Base-by-base conservation (phyloP, 2,797 vertebrate species). In the Paratrypauchen microcephalus region DNA sequence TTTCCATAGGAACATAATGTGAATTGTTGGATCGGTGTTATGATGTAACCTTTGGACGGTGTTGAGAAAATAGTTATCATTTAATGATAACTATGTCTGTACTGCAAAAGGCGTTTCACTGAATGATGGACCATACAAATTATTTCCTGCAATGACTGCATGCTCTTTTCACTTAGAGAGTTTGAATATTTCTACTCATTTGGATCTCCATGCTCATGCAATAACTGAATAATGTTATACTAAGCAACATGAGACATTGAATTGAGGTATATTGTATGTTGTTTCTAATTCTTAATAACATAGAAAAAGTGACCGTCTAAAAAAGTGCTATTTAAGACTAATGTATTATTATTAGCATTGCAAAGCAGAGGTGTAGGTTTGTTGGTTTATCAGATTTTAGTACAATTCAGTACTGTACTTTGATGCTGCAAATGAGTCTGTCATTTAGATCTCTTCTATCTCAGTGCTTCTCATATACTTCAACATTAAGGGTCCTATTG, bases 1-100 rank as follows among this genome's bases (percentile, higher is more conserved):
- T 91, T 90, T 86, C 88, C 87, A 88, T 91, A 83, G 87, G 66
- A 91, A 91, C 88, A 74, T 70, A 75, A 87, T 80, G 67, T 18
- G 66, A 80, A 73, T 78, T 82, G 73, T 77, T 59, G 70, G 55
- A 67, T 72, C 28, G 66, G 56, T 72, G 67, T 77, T 75, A 70
- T 65, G 52, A 71, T 71, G 74, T 65, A 56, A 36, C 16, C 32
- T 71, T 58, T 65, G 41, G 39, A 70, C 71, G 73, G 61, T 26
- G 60, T 62, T 59, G 64, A 74, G 36, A 50, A 73, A n/a, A n/a
- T n/a, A n/a, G n/a, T n/a, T n/a, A n/a, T n/a, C n/a, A n/a, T n/a
- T n/a, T n/a, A n/a, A 61, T 30, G 68, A 54, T 24, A 50, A 19
- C 47, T 24, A 2, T 70, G 26, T 68, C 12, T 50, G 32, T 30